Base-by-base conservation (phyloP, 2,888 invertebrate genomes). In the Tetrapedia diversipes region DNA sequence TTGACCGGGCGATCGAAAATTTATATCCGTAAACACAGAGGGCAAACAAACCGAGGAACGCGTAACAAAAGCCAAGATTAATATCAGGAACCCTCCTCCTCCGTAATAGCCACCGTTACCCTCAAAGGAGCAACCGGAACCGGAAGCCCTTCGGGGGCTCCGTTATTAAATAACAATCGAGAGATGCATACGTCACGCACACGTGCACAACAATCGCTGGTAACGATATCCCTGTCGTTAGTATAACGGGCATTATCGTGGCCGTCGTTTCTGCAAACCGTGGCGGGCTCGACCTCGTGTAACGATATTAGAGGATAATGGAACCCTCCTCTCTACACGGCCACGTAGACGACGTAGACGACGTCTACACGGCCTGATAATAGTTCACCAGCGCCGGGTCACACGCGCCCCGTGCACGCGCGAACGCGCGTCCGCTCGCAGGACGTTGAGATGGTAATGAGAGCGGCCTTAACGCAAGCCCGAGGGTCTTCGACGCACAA, bases 301-400 rank as follows among this genome's bases (percentile, higher is more conserved):
- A 82, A 83, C 77, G 83, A 83, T 83, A 82, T 82, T 80, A 77
- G 54, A 65, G 74, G 77, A 82, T 82, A 82, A 82, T 83, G 83
- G 82, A 77, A 61, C 61, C 65, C 70, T 61, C 16, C 27, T 14
- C 27, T 14, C 47, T 41, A 65, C 63, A 27, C 53, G 32, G 4
- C 61, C 43, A 63, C 51, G 64, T 14, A 19, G 41, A 60, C 45
- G 45, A 61, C 22, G 22, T n/a, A 24, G 73, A 64, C 69, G 71
- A 66, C 69, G 61, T 79, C 83, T 82, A 83, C 81, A 81, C 72
- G 65, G 60, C 61, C 63, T 49, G 80, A 83, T 83, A 82, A 82
- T 83, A 77, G 80, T 64, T 72, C 65, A n/a, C 37, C 53, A 43
- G 49, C 39, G 37, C 4, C 34, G 19, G 32, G 37, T 59, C 41